Percentiles rank a stretch among this genome's conserved stretches.
Evolutionary conservation across 2,888 invertebrate genomes (phyloP).

Genomic region (Heliconius charithonia): DNA sequence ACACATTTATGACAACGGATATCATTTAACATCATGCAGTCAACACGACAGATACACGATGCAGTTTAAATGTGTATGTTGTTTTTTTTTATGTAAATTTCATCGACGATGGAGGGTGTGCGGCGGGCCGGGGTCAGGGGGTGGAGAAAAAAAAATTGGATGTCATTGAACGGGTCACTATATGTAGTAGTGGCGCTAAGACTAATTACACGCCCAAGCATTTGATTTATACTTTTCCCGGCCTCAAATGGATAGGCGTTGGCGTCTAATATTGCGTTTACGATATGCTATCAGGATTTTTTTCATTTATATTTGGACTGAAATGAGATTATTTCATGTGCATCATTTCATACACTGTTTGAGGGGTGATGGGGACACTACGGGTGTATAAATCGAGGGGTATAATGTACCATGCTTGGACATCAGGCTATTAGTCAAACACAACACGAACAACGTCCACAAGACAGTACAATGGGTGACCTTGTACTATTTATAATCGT

Average conservation of each 20-base stretch:
- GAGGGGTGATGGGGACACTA: conserved; percentile 47
- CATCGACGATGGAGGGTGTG: conserved; percentile 80
- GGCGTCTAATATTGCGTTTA: conserved; percentile 65
- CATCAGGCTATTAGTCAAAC: conserved; percentile 77
- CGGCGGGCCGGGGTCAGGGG: conserved; percentile 79
- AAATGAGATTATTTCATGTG: conserved; percentile 76
- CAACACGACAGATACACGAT: conserved; percentile 82
- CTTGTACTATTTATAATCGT: conserved; percentile 21
- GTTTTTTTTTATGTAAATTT: conserved; percentile 64
- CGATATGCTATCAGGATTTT: conserved; percentile 67
- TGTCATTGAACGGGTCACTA: conserved; percentile 81
- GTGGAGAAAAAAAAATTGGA: conserved; percentile 80
- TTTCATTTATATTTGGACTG: conserved; percentile 52
- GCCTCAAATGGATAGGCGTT: conserved; percentile 64
- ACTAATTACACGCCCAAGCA: conserved; percentile 64
- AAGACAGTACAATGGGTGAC: conserved; percentile 34
- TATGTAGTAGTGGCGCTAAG: conserved; percentile 70
- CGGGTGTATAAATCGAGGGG: conserved; percentile 39
- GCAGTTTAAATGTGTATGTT: conserved; percentile 76
- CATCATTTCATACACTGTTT: conserved; percentile 47
- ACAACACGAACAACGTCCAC: conserved; percentile 70
- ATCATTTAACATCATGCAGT: conserved; percentile 79
- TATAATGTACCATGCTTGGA: conserved; percentile 67
- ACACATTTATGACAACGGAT: conserved; percentile 75
- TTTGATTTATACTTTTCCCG: conserved; percentile 46